Conservation (phyloP, 2,113 vertebrate species). For the Clinocottus analis region DNA sequence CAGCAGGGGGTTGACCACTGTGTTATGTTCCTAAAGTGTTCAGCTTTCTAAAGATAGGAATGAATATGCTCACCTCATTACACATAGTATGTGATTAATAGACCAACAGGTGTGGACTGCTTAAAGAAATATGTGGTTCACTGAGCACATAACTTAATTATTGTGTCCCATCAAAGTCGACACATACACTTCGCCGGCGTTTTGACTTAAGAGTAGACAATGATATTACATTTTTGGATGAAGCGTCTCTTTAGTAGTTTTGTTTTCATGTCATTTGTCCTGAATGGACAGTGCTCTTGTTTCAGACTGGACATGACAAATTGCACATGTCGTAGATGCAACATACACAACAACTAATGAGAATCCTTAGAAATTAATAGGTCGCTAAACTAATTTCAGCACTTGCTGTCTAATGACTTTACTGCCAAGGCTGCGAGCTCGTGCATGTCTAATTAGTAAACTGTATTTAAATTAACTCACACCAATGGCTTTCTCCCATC, state of each 20-base stretch:
- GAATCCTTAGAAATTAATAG: slow-evolving; percentile 36
- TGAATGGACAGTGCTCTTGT: neutral
- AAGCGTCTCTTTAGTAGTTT: neutral
- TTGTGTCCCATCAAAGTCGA: neutral
- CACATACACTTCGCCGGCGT: neutral
- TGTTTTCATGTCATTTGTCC: neutral
- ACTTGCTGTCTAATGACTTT: slow-evolving; percentile 40
- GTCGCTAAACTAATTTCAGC: slow-evolving; percentile 27
- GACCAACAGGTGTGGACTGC: slow-evolving; percentile 24
- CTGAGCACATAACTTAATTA: too few species aligned
- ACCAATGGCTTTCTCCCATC: slow-evolving; percentile 27
- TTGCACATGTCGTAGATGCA: neutral
- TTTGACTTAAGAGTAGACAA: too few species aligned
- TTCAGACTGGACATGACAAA: neutral
- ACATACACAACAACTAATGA: slow-evolving; percentile 13
- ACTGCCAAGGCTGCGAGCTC: slow-evolving; percentile 31
- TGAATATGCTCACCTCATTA: slow-evolving; percentile 2
- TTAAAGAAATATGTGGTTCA: too few species aligned
- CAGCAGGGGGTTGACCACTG: slow-evolving; percentile 27
- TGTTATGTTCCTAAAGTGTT: too few species aligned
- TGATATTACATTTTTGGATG: neutral
- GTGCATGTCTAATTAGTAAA: slow-evolving; percentile 38
- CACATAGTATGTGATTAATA: slow-evolving; percentile 26
- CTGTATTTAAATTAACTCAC: slow-evolving; percentile 44
- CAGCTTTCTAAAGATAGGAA: slow-evolving; percentile 48